phyloP scores from a whole-genome alignment of 2,113 vertebrate species.

The Panthera leo region DNA sequence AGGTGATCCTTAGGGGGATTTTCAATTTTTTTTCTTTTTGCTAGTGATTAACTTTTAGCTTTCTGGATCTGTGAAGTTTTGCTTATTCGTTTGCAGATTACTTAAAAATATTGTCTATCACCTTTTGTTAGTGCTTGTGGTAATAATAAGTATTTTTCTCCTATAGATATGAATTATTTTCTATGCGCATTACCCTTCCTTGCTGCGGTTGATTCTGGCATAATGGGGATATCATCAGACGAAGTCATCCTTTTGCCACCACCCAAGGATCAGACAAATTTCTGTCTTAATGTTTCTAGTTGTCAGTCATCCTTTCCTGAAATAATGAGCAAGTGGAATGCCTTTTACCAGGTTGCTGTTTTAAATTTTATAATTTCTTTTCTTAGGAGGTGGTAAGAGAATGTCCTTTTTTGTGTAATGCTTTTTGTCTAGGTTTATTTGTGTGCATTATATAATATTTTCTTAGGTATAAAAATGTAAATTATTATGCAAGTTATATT shows the following conservation, averaged over 20 bases:
- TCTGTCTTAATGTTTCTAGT: conserved; percentile 79
- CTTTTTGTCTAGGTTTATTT: not conserved
- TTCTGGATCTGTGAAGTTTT: not conserved
- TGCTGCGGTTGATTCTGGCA: conserved; percentile 83
- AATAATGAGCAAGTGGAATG: conserved; percentile 82
- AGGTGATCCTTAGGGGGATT: not conserved
- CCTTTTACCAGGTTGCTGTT: conserved; percentile 83
- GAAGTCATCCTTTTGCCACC: conserved; percentile 80
- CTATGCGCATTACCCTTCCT: conserved; percentile 84
- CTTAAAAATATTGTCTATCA: not conserved
- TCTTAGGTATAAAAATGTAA: not conserved
- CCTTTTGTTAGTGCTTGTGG: not conserved
- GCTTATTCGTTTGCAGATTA: not conserved
- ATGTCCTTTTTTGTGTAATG: not conserved
- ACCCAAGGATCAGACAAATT: conserved; percentile 60
- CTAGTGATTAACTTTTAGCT: not conserved
- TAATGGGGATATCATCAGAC: conserved; percentile 76
- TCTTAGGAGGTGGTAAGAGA: not conserved
- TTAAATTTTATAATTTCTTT: conserved; percentile 6
- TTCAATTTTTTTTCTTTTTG: not conserved
- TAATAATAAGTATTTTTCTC: not conserved
- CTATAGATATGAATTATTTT: conserved; percentile 87
- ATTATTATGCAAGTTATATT: not conserved
- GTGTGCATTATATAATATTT: not conserved
- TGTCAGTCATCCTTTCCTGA: conserved; percentile 72